Evolutionary conservation across 1,140 invertebrate species (phyloP).

Genomic region (Solenopsis invicta): DNA sequence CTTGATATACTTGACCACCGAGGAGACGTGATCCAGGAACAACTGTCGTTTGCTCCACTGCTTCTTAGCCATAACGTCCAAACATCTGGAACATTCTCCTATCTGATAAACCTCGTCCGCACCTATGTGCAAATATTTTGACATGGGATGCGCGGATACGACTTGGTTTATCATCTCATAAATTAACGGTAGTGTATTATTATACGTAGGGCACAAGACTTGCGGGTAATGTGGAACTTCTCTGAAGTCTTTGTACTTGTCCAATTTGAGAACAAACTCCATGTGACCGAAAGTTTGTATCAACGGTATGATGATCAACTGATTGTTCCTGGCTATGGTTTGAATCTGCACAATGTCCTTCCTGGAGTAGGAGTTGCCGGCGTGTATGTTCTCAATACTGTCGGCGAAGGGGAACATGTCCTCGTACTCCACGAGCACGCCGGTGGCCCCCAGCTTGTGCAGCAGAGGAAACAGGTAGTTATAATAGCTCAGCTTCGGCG

Average conservation of each 20-base stretch:
- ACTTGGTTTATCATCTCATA: constrained; percentile 95
- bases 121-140: constrained; percentile 92
- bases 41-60: constrained; percentile 87
- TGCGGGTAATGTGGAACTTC: constrained; percentile 93
- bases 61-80: constrained; percentile 86
- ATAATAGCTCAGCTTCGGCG: constrained; percentile 92
- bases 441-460: constrained; percentile 93
- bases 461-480: constrained; percentile 92
- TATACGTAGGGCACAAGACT: constrained; percentile 93
- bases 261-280: constrained; percentile 95
- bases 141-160: constrained; percentile 87
- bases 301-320: constrained; percentile 95
- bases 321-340: constrained; percentile 89
- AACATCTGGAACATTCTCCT: constrained; percentile 92
- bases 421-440: constrained; percentile 97
- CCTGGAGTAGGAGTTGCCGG: constrained; percentile 92
- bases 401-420: constrained; percentile 98
- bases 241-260: constrained; percentile 91
- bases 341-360: constrained; percentile 90
- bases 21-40: constrained; percentile 91
- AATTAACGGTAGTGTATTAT: constrained; percentile 91
- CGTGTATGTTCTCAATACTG: constrained; percentile 89
- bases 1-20: constrained; percentile 89
- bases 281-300: constrained; percentile 98
- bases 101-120: constrained; percentile 95